Base-by-base conservation (phyloP, 2,888 invertebrate genomes). In the Leuctra nigra region DNA sequence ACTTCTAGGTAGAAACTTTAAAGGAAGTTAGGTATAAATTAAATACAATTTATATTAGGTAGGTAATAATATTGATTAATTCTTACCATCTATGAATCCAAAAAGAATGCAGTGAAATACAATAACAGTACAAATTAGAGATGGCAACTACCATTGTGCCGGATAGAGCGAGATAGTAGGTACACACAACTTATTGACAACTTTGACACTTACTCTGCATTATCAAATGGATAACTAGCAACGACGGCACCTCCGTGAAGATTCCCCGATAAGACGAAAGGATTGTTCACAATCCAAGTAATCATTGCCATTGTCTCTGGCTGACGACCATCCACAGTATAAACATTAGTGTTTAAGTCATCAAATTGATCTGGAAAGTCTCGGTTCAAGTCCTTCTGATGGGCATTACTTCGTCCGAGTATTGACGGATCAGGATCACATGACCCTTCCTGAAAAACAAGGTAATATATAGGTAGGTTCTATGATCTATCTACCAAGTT, bases 241-340 rank as follows among this genome's bases (percentile, higher is more conserved):
- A 99, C 98, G 1, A 99, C 79, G 33, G 97, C 93, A 2, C 96
- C 96, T n/a, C 94, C 96, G 70, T 96, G 96, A 50, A 96, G 78
- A 72, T 96, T 97, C 1, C 90, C 95, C 0, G 95, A 96, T 50
- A 96, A 76, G 29, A 95, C 94, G 70, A 96, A 97, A 55, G 91
- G 92, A 66, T 87, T 83, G 11, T 81, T 80, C 55, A 84, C 75
- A 44, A 96, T 87, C 95, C 95, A 97, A 39, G 83, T 80, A 79
- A 95, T 94, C 64, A 95, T 76, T 2, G 92, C 91, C 13, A 81
- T 69, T 0, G 95, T 95, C 77, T 97, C 96, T 1, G 91, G 90
- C 69, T 96, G 88, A 39, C 88, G 56, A n/a, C 58, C 61, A n/a
- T 38, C 33, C 25, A 63, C 48, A 11, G 53, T 58, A 52, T 59